A percentile compares a stretch with the other conserved stretches of the same genome.
phyloP scores from a whole-genome alignment of 2,888 invertebrate genomes.

The Euclidia mi region DNA sequence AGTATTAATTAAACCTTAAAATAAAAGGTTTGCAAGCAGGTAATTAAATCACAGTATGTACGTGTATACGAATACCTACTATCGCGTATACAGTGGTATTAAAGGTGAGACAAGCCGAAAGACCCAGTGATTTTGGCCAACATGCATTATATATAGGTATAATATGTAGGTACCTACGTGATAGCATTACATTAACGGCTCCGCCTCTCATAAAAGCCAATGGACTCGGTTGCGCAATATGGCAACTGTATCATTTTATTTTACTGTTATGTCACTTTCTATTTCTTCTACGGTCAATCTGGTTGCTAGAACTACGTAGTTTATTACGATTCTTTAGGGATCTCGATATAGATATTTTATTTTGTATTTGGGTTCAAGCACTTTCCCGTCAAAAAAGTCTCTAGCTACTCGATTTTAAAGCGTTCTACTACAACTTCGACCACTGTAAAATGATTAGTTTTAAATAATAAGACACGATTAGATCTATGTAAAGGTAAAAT shows the following conservation, averaged over 20 bases:
- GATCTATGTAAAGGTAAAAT: no score
- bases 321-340: conserved; percentile 1
- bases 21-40: no score
- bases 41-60: no score
- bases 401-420: no score
- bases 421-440: no score
- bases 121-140: conserved; percentile 37
- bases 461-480: no score
- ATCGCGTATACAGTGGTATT: conserved; percentile 43
- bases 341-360: no score
- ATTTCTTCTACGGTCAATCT: conserved; percentile 63
- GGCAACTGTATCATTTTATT: conserved; percentile 78
- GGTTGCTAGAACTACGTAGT: conserved; percentile 11
- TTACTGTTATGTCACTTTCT: conserved; percentile 77
- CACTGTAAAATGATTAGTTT: no score
- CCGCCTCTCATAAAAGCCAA: conserved; percentile 80
- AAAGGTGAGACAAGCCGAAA: conserved; percentile 27
- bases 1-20: neutral
- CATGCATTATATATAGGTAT: conserved; percentile 26
- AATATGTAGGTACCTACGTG: conserved; percentile 62
- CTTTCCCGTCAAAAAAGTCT: no score
- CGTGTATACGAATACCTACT: no score
- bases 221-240: conserved; percentile 71
- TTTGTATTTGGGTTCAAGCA: no score
- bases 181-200: conserved; percentile 74